phyloP scores from a whole-genome alignment of 2,888 invertebrate genomes.

The Rhorus exstirpatorius region DNA sequence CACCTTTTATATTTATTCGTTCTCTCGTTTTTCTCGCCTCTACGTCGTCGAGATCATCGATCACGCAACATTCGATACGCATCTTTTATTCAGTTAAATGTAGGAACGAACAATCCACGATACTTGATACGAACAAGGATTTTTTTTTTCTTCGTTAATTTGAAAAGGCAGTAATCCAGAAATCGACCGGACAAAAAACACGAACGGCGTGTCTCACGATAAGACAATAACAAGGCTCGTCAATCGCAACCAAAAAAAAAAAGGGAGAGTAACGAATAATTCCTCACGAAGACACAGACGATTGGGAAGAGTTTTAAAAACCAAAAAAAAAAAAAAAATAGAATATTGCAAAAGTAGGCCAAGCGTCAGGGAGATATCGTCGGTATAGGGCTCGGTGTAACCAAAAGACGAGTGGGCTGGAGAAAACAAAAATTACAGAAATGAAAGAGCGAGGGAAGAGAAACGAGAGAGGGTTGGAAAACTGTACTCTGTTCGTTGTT shows the following conservation, averaged over 20 bases:
- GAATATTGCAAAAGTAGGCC: constrained; percentile 35
- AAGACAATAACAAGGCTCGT: background rate
- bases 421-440: constrained; percentile 31
- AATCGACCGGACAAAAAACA: too few relatives aligned
- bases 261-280: background rate
- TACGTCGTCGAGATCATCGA: background rate
- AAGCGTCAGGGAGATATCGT: constrained; percentile 34
- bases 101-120: too few relatives aligned
- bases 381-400: constrained; percentile 38
- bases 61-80: too few relatives aligned
- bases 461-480: constrained; percentile 61
- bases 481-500: constrained; percentile 58
- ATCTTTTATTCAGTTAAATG: too few relatives aligned
- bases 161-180: too few relatives aligned
- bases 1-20: constrained; percentile 8
- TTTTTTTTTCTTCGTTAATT: too few relatives aligned
- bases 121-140: too few relatives aligned
- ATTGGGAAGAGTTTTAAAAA: constrained; percentile 16
- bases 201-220: background rate
- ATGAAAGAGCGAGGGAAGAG: constrained; percentile 32
- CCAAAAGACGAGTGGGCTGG: constrained; percentile 37
- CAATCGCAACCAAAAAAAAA: background rate
- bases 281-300: constrained; percentile 14
- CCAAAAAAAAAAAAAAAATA: too few relatives aligned
- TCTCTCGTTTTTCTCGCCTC: background rate